Evolutionary conservation across 2,113 vertebrate genomes (phyloP).

Genomic region (western clawed frog (Xenopus tropicalis)): DNA sequence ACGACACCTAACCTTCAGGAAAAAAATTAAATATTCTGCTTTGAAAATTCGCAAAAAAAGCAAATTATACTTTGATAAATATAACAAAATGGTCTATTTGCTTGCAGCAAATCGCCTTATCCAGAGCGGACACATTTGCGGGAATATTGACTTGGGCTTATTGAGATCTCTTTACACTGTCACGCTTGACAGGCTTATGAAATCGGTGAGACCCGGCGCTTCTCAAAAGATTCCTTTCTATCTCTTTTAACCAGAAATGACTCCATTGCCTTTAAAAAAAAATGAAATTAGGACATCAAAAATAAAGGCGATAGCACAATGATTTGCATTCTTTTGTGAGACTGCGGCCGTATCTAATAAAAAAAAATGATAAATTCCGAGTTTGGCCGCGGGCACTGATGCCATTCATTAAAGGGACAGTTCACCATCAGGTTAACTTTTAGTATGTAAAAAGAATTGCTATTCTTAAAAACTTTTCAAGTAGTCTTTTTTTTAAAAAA

Average conservation of each 20-base stretch:
- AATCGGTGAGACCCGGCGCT: background rate
- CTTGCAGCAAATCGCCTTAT: conserved; percentile 17
- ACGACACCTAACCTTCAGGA: no score
- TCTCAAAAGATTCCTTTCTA: conserved; percentile 10
- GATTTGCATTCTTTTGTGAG: conserved; percentile 21
- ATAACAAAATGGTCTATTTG: conserved; percentile 27
- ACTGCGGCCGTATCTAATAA: background rate
- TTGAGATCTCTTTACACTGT: conserved; percentile 14
- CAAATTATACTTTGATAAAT: background rate
- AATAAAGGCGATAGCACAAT: background rate
- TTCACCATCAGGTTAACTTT: no score
- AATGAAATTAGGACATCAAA: conserved; percentile 13
- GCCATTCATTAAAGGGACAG: no score
- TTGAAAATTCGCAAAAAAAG: no score
- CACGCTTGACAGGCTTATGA: conserved; percentile 28
- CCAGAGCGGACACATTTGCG: conserved; percentile 23
- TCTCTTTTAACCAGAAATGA: conserved; percentile 1
- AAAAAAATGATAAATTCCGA: background rate
- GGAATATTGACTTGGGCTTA: conserved; percentile 16
- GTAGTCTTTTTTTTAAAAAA: no score
- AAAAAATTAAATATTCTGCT: no score
- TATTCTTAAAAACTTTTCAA: no score
- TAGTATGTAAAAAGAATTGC: no score
- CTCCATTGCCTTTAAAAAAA: background rate
- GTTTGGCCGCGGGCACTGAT: no score